phyloP scores from a whole-genome alignment of 2,113 vertebrate species.

The Corydoras maculifer region DNA sequence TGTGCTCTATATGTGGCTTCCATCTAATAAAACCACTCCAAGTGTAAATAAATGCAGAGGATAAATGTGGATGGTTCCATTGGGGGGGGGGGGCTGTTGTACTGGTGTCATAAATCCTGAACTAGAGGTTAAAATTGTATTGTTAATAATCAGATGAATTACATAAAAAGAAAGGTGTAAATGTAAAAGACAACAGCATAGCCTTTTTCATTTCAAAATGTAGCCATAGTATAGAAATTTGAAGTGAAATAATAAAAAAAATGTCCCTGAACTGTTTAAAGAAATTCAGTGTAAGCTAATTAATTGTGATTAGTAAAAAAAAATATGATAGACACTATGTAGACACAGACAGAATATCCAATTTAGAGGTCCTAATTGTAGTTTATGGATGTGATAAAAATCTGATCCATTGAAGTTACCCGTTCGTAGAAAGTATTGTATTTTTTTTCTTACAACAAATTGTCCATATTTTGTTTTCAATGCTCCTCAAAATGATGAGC shows the following conservation, averaged over 20 bases:
- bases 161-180: no score
- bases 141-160: no score
- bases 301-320: slow-evolving; percentile 14
- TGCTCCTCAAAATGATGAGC: not conserved
- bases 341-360: slow-evolving; percentile 13
- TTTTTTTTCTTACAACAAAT: not conserved
- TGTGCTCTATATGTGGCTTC: no score
- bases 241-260: not conserved
- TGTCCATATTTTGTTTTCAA: slow-evolving; percentile 6
- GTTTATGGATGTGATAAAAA: slow-evolving; percentile 15
- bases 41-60: no score
- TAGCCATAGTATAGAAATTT: not conserved
- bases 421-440: slow-evolving; percentile 6
- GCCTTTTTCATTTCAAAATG: not conserved
- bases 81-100: not conserved
- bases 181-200: not conserved
- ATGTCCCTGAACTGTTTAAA: slow-evolving; percentile 5
- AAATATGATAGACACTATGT: not conserved
- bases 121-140: not conserved
- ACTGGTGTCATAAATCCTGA: not conserved
- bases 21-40: no score
- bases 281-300: slow-evolving; percentile 2
- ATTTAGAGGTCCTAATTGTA: slow-evolving; percentile 11
- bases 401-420: slow-evolving; percentile 1
- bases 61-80: no score